Base-by-base conservation (phyloP, 2,888 invertebrate genomes). In the Meganola albula region DNA sequence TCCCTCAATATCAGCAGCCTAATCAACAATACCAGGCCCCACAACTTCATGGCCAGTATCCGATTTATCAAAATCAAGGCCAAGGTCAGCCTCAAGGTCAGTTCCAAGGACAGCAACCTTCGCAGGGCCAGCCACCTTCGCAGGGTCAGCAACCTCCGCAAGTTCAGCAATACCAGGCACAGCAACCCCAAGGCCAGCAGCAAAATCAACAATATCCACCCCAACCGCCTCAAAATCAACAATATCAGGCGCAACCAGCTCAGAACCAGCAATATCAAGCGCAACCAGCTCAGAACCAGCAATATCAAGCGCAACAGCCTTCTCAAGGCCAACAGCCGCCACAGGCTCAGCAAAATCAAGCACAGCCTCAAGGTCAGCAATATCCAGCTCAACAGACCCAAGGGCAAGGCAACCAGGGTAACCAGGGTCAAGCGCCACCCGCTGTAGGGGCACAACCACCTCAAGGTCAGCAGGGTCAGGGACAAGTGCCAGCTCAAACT, bases 1-100 rank as follows among this genome's bases (percentile, higher is more conserved):
- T 67, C 7, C 64, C 65, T 31, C 53, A 48, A 11, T 48, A 53
- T 26, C 62, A 53, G 11, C 63, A 49, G 27, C 64, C 48, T 24
- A 64, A 49, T 23, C 63, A 54, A 11, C 56, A 53, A 31, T 40
- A 24, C 10, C 46, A 47, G 18, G 55, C 10, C 48, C 39, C 40
- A 6, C 47, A 46, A 25, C 38, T 31, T 8, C 52, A 54, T 20
- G 40, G 35, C 1, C 46, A 46, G 10, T 26, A 23, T 10, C 47
- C 43, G 7, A 20, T 20, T 5, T 20, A 20, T n/a, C 51, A 50
- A n/a, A 48, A 58, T 24, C 44, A 34, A 16, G 50, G 31, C 12
- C 46, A 44, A 5, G 44, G 53, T 26, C 55, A 41, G 22, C 72
- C 63, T 45, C 40, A 20, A n/a, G 20, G 20, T n/a, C 20, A 37